Evolutionary conservation across 2,113 vertebrate species (phyloP).

Genomic region (Sinosuthora webbiana): DNA sequence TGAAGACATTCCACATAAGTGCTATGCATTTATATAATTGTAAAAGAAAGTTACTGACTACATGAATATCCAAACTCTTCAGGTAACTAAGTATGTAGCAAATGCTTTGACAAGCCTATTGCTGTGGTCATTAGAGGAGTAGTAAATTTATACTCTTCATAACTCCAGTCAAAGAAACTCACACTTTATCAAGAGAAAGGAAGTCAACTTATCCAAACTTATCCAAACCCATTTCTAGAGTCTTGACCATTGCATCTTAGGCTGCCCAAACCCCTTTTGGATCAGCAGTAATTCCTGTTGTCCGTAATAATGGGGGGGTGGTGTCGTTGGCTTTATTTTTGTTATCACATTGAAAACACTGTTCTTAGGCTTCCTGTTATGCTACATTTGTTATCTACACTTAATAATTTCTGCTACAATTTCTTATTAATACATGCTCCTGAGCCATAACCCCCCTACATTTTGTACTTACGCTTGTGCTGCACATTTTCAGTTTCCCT

Average conservation of each 20-base stretch:
- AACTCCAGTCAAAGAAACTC: background rate
- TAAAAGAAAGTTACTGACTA: background rate
- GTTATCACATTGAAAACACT: background rate
- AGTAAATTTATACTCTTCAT: background rate
- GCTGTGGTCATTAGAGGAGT: background rate
- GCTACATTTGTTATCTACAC: background rate
- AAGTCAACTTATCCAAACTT: background rate
- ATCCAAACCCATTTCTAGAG: too few species aligned
- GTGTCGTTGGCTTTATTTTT: background rate
- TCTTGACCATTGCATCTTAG: background rate
- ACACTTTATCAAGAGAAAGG: background rate
- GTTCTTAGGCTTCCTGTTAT: background rate
- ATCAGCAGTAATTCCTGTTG: background rate
- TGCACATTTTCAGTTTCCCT: background rate
- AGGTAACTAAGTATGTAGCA: background rate
- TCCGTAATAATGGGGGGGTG: background rate
- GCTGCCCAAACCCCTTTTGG: background rate
- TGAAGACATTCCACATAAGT: background rate
- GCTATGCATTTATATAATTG: background rate
- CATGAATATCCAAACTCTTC: background rate
- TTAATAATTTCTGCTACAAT: background rate
- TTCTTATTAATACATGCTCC: background rate
- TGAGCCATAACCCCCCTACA: rapidly evolving
- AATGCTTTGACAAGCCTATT: background rate
- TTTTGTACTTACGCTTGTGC: background rate